These are phyloP conservation scores for Hemichromis elongatus DNA, from an alignment of 2,113 vertebrate genomes.

Conservation along the genomic window DNA sequence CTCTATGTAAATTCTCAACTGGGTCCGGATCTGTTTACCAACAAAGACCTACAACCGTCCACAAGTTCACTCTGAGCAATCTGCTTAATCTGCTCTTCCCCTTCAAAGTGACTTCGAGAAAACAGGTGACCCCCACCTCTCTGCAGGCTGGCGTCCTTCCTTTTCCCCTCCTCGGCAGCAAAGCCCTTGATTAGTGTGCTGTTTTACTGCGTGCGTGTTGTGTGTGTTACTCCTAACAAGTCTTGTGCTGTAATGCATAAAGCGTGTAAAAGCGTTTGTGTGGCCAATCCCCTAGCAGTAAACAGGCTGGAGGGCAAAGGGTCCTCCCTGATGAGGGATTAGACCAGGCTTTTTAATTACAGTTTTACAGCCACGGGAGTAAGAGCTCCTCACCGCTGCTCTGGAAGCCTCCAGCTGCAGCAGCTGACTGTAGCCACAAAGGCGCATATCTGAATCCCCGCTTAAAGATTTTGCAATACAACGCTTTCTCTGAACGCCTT, in stretches of 20 bases:
- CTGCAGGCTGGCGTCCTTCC: not conserved
- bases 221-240: not conserved
- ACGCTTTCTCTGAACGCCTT: not conserved
- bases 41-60: not conserved
- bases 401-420: conserved; percentile 9
- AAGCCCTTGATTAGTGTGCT: conserved; percentile 26
- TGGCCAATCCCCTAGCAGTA: conserved; percentile 39
- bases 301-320: conserved; percentile 50
- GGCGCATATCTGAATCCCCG: not conserved
- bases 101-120: conserved; percentile 38
- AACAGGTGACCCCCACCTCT: not conserved
- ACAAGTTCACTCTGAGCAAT: conserved; percentile 15
- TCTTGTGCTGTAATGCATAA: conserved; percentile 15
- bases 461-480: not conserved
- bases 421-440: not conserved
- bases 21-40: not conserved
- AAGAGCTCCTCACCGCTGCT: conserved; percentile 7
- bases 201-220: not conserved
- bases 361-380: conserved; percentile 40
- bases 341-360: conserved; percentile 63
- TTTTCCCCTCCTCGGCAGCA: not conserved
- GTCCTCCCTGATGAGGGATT: conserved; percentile 58
- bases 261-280: conserved; percentile 21
- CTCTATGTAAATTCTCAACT: not conserved
- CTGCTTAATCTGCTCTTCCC: conserved; percentile 35